Conservation (phyloP, 1,140 invertebrate genomes). For the Diprion similis region DNA sequence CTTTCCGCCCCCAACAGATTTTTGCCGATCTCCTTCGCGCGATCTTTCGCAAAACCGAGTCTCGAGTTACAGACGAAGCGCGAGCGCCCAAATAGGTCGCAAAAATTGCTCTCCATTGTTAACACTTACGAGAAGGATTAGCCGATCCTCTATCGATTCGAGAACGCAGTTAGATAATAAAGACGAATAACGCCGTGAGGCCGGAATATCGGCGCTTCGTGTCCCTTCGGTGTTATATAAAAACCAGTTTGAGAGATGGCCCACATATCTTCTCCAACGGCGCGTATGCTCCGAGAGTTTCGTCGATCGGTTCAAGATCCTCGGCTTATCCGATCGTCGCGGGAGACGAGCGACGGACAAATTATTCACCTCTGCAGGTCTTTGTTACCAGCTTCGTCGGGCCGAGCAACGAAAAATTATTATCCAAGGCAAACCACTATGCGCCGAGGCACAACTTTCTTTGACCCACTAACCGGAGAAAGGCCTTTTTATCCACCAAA, state of each 20-base stretch:
- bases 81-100: neutral
- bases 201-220: neutral
- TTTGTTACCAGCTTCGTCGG: neutral
- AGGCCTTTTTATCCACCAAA: constrained; percentile 32
- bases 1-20: constrained; percentile 6
- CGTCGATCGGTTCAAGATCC: constrained; percentile 6
- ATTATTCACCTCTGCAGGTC: neutral
- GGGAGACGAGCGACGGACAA: neutral
- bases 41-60: neutral
- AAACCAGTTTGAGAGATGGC: constrained; percentile 43
- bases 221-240: constrained; percentile 41
- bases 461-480: constrained; percentile 59
- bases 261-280: constrained; percentile 21
- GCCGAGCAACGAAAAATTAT: constrained; percentile 40
- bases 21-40: neutral
- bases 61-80: neutral
- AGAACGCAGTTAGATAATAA: constrained; percentile 5
- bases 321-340: neutral
- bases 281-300: neutral
- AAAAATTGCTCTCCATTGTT: constrained; percentile 14
- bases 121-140: constrained; percentile 16
- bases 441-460: constrained; percentile 51
- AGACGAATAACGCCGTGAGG: constrained; percentile 4
- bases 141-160: constrained; percentile 10
- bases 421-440: constrained; percentile 58